Base-by-base conservation (phyloP, 2,888 invertebrate genomes). In the Ormyrus nitidulus region DNA sequence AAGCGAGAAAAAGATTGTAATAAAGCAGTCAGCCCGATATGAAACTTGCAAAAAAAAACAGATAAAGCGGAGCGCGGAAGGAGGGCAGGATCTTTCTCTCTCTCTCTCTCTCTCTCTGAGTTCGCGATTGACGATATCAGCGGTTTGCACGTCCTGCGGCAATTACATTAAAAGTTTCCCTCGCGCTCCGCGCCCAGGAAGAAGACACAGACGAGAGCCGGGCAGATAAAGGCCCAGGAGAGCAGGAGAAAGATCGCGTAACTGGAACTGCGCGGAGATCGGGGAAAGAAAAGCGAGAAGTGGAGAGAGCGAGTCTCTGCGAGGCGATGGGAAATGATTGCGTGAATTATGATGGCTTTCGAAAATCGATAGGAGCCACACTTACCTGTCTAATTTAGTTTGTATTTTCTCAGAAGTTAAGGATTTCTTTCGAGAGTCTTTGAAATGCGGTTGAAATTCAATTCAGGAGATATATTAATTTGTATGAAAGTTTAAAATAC, bases 151-250 rank as follows among this genome's bases (percentile, higher is more conserved):
- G 85, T 86, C 85, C 84, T 83, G 84, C 85, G 84, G 85, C 85
- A 87, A 87, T 87, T 86, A 85, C 86, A 86, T 87, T 87, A 87
- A 87, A 87, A 87, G 85, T 87, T 87, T 86, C 85, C 85, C 54
- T 46, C 44, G 8, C 34, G 34, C 34, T 49, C 3, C 34, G 34
- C 34, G 34, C 4, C 34, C 34, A 3, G 34, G 34, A 34, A 34
- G 34, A 34, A 34, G 34, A 34, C 34, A 7, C 8, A 51, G 13
- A 75, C 11, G n/a, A 75, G 56, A 58, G 7, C 11, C 5, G 11
- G 7, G 34, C 34, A 19, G 46, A 44, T 53, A 53, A 73, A 46
- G 46, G 62, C 11, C 8, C 34, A 34, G 34, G 34, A 34, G 66
- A 10, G 13, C 13, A 10, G 59, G 53, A 51, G 54, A 70, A n/a